phyloP scores from a whole-genome alignment of 2,113 vertebrate species.

The Brachypteracias leptosomus region DNA sequence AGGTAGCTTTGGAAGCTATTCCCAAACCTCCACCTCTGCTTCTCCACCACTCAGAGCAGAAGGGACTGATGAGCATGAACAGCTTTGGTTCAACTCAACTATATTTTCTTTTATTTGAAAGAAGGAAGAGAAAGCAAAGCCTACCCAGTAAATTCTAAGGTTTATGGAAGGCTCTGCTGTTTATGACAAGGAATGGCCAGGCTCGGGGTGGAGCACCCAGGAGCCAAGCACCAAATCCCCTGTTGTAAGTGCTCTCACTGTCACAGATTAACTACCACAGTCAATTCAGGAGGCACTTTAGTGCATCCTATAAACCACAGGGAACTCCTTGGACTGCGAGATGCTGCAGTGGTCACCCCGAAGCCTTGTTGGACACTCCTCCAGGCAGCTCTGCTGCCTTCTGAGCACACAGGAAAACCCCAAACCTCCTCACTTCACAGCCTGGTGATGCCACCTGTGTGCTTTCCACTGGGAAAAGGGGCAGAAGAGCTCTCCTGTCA shows the following conservation, averaged over 20 bases:
- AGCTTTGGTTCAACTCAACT: fast-evolving
- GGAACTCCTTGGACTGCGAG: background rate
- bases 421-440: background rate
- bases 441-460: background rate
- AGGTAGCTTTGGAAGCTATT: fast-evolving
- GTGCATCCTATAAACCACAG: fast-evolving
- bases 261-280: background rate
- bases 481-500: background rate
- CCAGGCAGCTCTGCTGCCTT: background rate
- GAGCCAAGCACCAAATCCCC: background rate
- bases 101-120: background rate
- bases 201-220: fast-evolving
- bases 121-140: background rate
- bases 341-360: background rate
- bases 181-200: background rate
- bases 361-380: background rate
- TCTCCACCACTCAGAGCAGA: background rate
- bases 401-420: background rate
- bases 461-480: background rate
- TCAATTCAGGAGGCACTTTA: background rate
- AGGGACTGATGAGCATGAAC: background rate
- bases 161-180: background rate
- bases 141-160: background rate
- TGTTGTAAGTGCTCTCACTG: background rate
- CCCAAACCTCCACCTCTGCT: background rate